Base-by-base conservation (phyloP, 2,888 invertebrate genomes). In the Epinotia nisella region DNA sequence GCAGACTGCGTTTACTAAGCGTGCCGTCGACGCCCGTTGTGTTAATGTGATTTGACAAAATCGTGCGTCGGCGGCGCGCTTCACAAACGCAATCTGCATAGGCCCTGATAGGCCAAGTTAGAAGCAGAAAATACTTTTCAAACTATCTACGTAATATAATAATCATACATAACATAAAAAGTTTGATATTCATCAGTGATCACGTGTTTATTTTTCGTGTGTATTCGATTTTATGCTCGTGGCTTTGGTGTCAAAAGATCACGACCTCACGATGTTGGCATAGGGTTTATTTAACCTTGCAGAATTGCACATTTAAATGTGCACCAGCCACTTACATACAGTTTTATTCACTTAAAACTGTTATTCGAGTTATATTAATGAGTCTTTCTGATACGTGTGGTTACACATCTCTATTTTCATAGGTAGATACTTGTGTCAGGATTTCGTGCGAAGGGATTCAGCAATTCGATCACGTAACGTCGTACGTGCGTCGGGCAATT, bases 241-340 rank as follows among this genome's bases (percentile, higher is more conserved):
- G 49, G 24, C 45, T 65, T 53, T 65, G 64, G 53, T 67, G 56
- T 45, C 29, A 5, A 55, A 55, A 45, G 67, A 58, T 62, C 55
- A 58, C 56, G 55, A 58, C 58, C 56, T 17, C n/a, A 49, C 68
- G 24, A 39, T 58, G n/a, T 59, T 51, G 49, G 49, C 19, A 19
- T 59, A 59, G 59, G 10, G 58, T 7, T 35, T 35, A 35, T 35
- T 35, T 59, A 68, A 68, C 58, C 59, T 65, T 65, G 64, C 51
- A 51, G 51, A 64, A 51, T 24, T 51, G 51, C 51, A 64, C 24
- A 49, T 45, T n/a, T 62, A 21, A 62, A 60, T 60, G 19, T 41
- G 41, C 60, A 41, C 59, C 35, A 9, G 1, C n/a, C 35, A 17
- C 15, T 41, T 41, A 19, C 19, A 15, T 10, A 5, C 35, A 29